phyloP scores from a whole-genome alignment of 2,113 vertebrate species.

The Dermatemys mawii region DNA sequence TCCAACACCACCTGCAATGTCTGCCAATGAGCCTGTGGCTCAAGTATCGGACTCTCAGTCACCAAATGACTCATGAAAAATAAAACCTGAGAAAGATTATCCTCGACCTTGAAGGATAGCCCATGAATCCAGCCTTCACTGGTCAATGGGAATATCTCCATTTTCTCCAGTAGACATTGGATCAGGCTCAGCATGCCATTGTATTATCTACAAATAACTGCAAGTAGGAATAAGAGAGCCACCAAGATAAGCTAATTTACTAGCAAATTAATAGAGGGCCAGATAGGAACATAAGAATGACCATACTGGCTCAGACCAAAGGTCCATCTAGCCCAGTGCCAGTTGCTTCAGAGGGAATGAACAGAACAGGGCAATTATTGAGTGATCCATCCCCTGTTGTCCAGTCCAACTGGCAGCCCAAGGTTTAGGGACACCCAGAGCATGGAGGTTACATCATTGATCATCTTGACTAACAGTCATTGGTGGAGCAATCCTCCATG shows the following conservation, averaged over 20 bases:
- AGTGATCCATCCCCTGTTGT: neutral
- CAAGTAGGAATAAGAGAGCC: slow-evolving; percentile 13
- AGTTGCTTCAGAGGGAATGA: neutral
- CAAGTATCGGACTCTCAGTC: too few species aligned
- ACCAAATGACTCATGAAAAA: too few species aligned
- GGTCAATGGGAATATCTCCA: neutral
- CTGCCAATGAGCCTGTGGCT: too few species aligned
- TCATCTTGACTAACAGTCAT: neutral
- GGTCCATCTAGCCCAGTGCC: neutral
- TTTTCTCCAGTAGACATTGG: neutral
- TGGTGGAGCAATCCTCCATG: neutral
- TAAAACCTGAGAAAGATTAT: too few species aligned
- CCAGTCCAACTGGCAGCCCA: neutral
- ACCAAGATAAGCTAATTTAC: slow-evolving; percentile 4
- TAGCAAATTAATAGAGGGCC: neutral
- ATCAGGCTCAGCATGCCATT: neutral
- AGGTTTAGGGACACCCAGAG: neutral
- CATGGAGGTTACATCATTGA: neutral
- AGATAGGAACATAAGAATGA: neutral
- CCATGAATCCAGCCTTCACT: too few species aligned
- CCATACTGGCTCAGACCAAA: neutral
- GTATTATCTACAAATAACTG: slow-evolving; percentile 42
- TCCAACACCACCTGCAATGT: too few species aligned
- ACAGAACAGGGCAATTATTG: neutral
- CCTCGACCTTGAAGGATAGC: too few species aligned